phyloP scores from a whole-genome alignment of 1,140 invertebrate genomes.

The Cyrtorhinus lividipennis region DNA sequence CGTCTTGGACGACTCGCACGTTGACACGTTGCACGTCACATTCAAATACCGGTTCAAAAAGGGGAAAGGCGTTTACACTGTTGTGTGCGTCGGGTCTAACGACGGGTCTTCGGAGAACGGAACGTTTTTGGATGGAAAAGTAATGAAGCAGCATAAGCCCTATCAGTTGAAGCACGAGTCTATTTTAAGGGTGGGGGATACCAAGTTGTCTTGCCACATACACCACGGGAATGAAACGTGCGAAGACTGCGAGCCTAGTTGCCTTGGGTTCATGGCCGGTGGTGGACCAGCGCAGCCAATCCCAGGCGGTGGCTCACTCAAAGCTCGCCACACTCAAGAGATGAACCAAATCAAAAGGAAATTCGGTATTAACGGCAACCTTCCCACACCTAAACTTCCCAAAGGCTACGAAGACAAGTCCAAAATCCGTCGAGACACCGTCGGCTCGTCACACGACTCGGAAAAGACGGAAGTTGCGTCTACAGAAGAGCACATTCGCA shows the following conservation, averaged over 20 bases:
- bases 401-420: conserved; percentile 61
- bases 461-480: conserved; percentile 70
- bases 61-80: conserved; percentile 43
- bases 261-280: conserved; percentile 26
- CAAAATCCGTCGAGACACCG: conserved; percentile 47
- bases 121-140: conserved; percentile 62
- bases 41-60: conserved; percentile 42
- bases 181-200: conserved; percentile 40
- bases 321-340: conserved; percentile 9
- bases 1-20: conserved; percentile 58
- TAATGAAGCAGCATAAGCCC: conserved; percentile 50
- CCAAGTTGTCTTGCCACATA: conserved; percentile 68
- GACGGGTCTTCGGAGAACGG: conserved; percentile 80
- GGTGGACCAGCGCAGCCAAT: not conserved
- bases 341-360: conserved; percentile 43
- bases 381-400: conserved; percentile 27
- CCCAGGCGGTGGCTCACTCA: conserved; percentile 28
- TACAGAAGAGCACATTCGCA: conserved; percentile 34
- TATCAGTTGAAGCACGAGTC: conserved; percentile 57
- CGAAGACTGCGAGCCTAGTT: conserved; percentile 75
- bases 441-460: conserved; percentile 67
- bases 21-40: conserved; percentile 38
- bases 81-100: too few relatives aligned
- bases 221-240: conserved; percentile 74
- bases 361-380: conserved; percentile 51